These are phyloP conservation scores for Microplitis manilae DNA, from an alignment of 2,888 invertebrate species.

Conservation along the genomic window DNA sequence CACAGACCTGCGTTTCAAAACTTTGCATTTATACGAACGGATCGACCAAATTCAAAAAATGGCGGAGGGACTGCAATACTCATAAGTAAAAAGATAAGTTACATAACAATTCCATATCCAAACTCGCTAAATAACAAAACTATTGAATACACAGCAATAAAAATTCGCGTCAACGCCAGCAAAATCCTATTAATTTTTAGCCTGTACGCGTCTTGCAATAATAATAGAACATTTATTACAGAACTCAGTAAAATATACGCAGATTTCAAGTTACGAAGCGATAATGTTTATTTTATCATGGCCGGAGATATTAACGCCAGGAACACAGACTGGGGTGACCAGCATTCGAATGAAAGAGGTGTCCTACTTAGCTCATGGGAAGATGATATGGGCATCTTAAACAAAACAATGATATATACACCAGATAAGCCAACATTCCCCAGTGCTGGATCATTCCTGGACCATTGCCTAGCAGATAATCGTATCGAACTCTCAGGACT, in stretches of 20 bases:
- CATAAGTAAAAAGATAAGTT: background rate
- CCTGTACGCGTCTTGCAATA: background rate
- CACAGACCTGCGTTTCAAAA: too few species aligned
- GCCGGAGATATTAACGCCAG: conserved; percentile 50
- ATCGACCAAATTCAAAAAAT: too few species aligned
- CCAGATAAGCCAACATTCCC: background rate
- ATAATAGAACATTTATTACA: conserved; percentile 26
- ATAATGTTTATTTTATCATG: conserved; percentile 40
- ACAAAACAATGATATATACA: conserved; percentile 1
- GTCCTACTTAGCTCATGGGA: background rate
- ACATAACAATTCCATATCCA: conserved; percentile 4
- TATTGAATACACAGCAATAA: conserved; percentile 20
- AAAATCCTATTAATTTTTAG: conserved; percentile 3
- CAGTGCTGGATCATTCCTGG: background rate
- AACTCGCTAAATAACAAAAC: background rate
- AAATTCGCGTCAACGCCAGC: background rate
- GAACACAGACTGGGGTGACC: conserved; percentile 33
- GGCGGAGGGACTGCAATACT: conserved; percentile 24
- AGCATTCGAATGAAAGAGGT: conserved; percentile 10
- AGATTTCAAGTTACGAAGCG: conserved; percentile 24
- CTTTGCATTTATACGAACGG: too few species aligned
- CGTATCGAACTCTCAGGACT: background rate
- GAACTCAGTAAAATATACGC: conserved; percentile 41
- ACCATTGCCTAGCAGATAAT: conserved; percentile 16
- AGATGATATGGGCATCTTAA: background rate